Evolutionary conservation across 2,888 invertebrate genomes (phyloP), one percentile per base, ranked within the genome.

Genomic region (Scelioninae gen. 1): DNA sequence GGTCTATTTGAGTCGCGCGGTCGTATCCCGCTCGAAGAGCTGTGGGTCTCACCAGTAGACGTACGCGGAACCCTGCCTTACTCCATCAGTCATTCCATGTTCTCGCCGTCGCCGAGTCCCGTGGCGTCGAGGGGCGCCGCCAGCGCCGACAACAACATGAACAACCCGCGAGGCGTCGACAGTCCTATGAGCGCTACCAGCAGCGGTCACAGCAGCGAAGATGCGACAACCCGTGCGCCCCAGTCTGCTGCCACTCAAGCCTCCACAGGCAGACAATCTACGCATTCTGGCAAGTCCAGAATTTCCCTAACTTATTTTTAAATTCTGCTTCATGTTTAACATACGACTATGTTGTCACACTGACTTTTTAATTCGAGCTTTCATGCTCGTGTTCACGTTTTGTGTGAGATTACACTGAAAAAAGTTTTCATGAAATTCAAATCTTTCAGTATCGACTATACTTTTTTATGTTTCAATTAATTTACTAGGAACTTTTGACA

Each of bases 1-100:
- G 98, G 98, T 55, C 94, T 98, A 88, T 96, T 99, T 88, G 98
- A 99, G 93, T 97, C 98, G 77, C 95, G 95, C 88, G 98, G 98
- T 79, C 96, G 97, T 90, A 95, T 97, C 87, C 96, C 98, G 78
- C 94, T 98, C 87, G 97, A 98, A 93, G 96, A 96, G 85, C 96
- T 96, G 96, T 95, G 96, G 95, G 93, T 96, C 84, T 94, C 95
- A 66, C 94, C 95, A 40, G 89, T 93, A 85, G 93, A 93, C 82
- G 91, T 92, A 40, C 88, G 88, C 32, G 79, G 85, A 47, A 82
- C 84, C 11, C 86, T 89, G 83, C 84, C 89, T 38, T 88, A 87
- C 75, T 88, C 87, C 78, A 82, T 84, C 40, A 86, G 87, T 32
- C 91, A 90, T 78, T 91, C 92, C 66, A 84, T 91, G 63, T 92